Conservation (phyloP, 2,797 vertebrate genomes). For the Alfaro cultratus region DNA sequence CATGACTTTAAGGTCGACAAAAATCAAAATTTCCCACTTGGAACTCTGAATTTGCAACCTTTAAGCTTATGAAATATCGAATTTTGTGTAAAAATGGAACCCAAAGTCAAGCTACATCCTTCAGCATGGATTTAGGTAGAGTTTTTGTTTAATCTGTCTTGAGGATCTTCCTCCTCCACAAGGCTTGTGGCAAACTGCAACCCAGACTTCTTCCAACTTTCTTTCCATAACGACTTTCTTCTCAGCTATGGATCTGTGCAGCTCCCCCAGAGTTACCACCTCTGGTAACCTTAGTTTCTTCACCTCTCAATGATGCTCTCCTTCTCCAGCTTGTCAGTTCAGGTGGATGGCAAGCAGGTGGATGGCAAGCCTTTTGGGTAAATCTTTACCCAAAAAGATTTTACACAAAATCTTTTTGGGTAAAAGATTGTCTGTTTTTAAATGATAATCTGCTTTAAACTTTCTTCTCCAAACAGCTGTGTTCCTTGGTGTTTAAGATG, state of each 20-base stretch:
- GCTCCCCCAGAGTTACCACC: background rate
- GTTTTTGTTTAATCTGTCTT: background rate
- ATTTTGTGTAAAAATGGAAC: too few relatives aligned
- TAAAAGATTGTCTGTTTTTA: background rate
- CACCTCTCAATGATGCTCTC: background rate
- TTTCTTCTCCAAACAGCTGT: background rate
- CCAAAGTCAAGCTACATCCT: too few relatives aligned
- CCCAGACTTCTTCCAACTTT: background rate
- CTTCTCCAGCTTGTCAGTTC: background rate
- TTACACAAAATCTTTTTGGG: background rate
- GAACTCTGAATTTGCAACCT: background rate
- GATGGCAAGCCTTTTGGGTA: too few relatives aligned
- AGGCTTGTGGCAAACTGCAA: background rate
- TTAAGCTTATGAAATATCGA: background rate
- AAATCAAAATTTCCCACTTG: background rate
- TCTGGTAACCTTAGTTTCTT: background rate
- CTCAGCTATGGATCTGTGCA: background rate
- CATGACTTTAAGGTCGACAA: background rate
- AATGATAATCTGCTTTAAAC: background rate
- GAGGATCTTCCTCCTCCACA: background rate
- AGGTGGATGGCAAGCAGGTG: background rate
- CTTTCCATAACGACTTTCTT: background rate
- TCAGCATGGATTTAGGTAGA: background rate
- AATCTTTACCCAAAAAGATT: too few relatives aligned
- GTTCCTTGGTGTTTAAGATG: background rate